Percentiles rank a stretch among this genome's conserved stretches.
phyloP scores from a whole-genome alignment of 1,140 invertebrate species.

The Drosophila insularis region DNA sequence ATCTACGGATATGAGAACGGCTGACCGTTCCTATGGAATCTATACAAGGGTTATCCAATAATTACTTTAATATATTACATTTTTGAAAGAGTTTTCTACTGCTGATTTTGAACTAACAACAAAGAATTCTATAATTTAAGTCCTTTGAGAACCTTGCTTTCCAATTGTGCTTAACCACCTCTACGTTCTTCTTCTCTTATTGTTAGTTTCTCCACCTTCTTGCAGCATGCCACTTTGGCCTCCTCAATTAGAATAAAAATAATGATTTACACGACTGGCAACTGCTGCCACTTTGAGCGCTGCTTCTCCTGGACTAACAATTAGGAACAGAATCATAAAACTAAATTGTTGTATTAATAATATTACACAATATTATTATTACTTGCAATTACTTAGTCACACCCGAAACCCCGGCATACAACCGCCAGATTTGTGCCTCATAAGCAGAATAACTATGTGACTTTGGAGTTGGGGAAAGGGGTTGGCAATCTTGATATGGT shows the following conservation, averaged over 20 bases:
- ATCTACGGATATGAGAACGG: no score
- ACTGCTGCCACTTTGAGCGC: slow-evolving; percentile 14
- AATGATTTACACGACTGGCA: slow-evolving; percentile 44
- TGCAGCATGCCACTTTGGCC: background rate
- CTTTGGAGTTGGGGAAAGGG: slow-evolving; percentile 37
- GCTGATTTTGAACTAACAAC: no score
- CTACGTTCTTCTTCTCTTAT: no score
- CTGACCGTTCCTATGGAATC: no score
- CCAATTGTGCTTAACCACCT: background rate
- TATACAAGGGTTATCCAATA: no score
- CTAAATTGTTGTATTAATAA: slow-evolving; percentile 51
- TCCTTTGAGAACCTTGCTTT: background rate
- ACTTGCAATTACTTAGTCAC: slow-evolving; percentile 59
- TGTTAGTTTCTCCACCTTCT: background rate
- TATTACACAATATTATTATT: slow-evolving; percentile 35
- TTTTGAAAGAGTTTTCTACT: no score
- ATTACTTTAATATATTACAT: no score
- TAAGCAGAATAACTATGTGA: slow-evolving; percentile 67
- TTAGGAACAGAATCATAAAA: slow-evolving; percentile 24
- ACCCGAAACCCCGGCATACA: slow-evolving; percentile 23
- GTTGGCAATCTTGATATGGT: slow-evolving; percentile 12
- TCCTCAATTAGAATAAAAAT: slow-evolving; percentile 6
- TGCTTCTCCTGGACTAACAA: slow-evolving; percentile 1
- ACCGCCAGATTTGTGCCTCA: slow-evolving; percentile 35
- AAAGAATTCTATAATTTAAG: background rate